Percentiles rank a stretch among this genome's conserved stretches.
These are phyloP conservation scores for Procambarus clarkii DNA, from an alignment of 1,140 invertebrate species.

Conservation along the genomic window DNA sequence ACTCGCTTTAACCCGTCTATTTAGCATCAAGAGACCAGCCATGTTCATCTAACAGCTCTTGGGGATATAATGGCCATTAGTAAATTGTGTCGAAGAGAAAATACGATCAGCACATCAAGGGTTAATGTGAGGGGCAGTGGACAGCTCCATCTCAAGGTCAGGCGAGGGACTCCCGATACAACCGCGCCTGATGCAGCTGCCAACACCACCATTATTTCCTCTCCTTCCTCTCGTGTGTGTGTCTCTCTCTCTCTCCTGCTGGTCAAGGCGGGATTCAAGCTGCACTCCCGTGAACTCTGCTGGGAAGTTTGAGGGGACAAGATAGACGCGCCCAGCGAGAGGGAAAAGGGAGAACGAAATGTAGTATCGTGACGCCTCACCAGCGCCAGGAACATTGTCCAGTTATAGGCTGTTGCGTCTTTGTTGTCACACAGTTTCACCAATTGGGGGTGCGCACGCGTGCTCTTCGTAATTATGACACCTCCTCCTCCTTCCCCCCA, in stretches of 20 bases:
- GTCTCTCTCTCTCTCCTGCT: background rate
- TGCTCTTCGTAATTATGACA: background rate
- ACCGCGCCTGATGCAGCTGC: conserved; percentile 19
- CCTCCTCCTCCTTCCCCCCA: background rate
- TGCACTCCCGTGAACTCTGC: background rate
- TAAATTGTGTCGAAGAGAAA: background rate
- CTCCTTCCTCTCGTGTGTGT: background rate
- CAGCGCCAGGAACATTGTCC: background rate
- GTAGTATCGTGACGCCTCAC: background rate
- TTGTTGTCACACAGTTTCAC: conserved; percentile 11
- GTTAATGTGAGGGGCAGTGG: conserved; percentile 52
- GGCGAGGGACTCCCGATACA: background rate
- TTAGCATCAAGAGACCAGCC: background rate
- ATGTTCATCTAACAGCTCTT: background rate
- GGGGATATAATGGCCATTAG: no score
- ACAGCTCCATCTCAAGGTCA: conserved; percentile 50
- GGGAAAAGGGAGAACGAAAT: background rate
- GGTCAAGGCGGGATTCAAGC: background rate
- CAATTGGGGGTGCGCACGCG: conserved; percentile 9
- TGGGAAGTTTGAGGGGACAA: background rate
- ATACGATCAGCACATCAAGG: conserved; percentile 15
- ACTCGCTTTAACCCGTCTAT: background rate
- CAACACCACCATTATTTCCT: conserved; percentile 38
- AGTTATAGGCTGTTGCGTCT: conserved; percentile 4
- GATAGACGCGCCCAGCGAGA: background rate